phyloP scores from a whole-genome alignment of 2,797 vertebrate species.

The Podargus strigoides region DNA sequence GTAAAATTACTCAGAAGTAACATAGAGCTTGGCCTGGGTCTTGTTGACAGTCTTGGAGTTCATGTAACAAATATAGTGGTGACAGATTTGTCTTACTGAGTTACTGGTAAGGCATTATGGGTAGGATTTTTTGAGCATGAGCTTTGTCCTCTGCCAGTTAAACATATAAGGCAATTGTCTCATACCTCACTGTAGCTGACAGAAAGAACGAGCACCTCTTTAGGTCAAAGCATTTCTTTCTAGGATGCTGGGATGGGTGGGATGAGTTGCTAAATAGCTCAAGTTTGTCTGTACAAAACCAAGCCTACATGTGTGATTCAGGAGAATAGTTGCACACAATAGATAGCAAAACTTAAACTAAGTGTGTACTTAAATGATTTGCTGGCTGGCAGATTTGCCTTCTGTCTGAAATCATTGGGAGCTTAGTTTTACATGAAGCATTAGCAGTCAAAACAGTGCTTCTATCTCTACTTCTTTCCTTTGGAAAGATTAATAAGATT shows the following conservation, averaged over 20 bases:
- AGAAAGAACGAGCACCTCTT: background rate
- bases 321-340: background rate
- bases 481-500: background rate
- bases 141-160: conserved; percentile 1
- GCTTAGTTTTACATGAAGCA: conserved; percentile 3
- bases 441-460: conserved; percentile 15
- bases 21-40: background rate
- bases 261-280: background rate
- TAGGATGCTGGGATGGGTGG: background rate
- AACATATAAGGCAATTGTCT: conserved; percentile 30
- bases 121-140: conserved; percentile 28
- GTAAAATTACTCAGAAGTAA: background rate
- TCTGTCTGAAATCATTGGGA: background rate
- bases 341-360: background rate
- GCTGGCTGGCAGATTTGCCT: conserved; percentile 21
- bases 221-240: background rate
- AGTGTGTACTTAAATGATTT: background rate
- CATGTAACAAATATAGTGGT: background rate
- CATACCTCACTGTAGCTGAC: background rate
- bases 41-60: background rate
- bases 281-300: background rate
- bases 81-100: background rate
- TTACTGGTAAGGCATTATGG: background rate
- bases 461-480: conserved; percentile 22
- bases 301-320: background rate